Base-by-base conservation (phyloP, 2,888 invertebrate genomes). In the Hemicrepidius hirtus region DNA sequence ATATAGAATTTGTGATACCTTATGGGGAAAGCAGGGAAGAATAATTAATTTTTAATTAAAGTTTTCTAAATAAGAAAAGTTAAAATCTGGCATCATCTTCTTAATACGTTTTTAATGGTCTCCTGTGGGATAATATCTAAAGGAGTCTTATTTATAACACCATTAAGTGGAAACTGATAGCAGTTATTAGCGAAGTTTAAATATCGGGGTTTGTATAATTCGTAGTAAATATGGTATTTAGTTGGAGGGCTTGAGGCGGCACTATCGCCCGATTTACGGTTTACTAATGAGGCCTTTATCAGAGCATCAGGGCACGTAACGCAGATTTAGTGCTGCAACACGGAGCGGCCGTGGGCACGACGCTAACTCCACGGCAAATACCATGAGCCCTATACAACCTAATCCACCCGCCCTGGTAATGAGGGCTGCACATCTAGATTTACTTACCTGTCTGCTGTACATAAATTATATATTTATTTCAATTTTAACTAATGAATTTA, bases 251-350 rank as follows among this genome's bases (percentile, higher is more conserved):
- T 74, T 69, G 74, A 75, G 78, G 80, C 80, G 78, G 77, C 79
- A 82, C 82, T 82, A 82, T 82, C 83, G 82, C 81, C 82, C 86
- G 85, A 86, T 85, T 86, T 86, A 86, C 86, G 86, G 84, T 85
- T 85, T 86, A 85, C 86, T 87, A 87, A 87, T 87, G 87, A 87
- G 86, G 84, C 86, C 86, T 86, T 87, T 87, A 87, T 87, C 87
- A 83, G 83, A 80, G 82, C 83, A 85, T 86, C 85, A 82, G 80
- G 82, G 86, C 87, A 87, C 87, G 87, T 87, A 87, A 84, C 80
- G 79, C 85, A 87, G 87, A 87, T 87, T 87, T 87, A 86, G 84
- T 84, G 82, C 81, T 83, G 81, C 82, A 84, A 83, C 80, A 82
- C 80, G 80, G 76, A 76, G 77, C 69, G 75, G 68, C 73, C 63